A percentile compares a stretch with the other conserved stretches of the same genome.
phyloP scores from a whole-genome alignment of 1,140 invertebrate species.

The Oryzaephilus surinamensis region DNA sequence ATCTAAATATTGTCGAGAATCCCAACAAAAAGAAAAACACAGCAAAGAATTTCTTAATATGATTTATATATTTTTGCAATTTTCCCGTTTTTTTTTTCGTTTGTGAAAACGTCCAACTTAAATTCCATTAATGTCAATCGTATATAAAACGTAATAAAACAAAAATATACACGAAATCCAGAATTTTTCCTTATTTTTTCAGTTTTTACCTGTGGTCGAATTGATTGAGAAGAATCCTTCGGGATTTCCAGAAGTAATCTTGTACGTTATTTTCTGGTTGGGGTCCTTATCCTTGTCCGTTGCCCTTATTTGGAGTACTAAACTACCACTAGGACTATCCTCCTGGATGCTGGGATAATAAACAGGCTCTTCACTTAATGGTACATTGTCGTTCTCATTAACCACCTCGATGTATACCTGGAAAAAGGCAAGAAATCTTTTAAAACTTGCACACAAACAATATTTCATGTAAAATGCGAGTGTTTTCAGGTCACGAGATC shows the following conservation, averaged over 20 bases:
- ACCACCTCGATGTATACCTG: conserved; percentile 82
- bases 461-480: no score
- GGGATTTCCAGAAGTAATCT: conserved; percentile 82
- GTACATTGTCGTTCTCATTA: conserved; percentile 90
- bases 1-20: no score
- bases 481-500: no score
- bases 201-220: conserved; percentile 68
- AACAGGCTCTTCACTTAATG: conserved; percentile 72
- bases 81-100: no score
- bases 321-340: conserved; percentile 64
- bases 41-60: no score
- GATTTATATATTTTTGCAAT: no score
- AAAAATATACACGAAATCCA: conserved; percentile 16
- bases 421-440: conserved; percentile 14
- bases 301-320: conserved; percentile 67
- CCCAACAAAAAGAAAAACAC: no score
- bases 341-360: conserved; percentile 77
- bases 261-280: conserved; percentile 58
- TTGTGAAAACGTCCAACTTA: no score
- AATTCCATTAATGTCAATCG: background rate
- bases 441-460: no score
- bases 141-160: background rate
- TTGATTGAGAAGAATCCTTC: conserved; percentile 85
- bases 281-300: conserved; percentile 67
- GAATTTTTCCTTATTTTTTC: no score